These are phyloP conservation scores for Mythimna lalbum DNA, from an alignment of 2,888 invertebrate species.

Conservation along the genomic window DNA sequence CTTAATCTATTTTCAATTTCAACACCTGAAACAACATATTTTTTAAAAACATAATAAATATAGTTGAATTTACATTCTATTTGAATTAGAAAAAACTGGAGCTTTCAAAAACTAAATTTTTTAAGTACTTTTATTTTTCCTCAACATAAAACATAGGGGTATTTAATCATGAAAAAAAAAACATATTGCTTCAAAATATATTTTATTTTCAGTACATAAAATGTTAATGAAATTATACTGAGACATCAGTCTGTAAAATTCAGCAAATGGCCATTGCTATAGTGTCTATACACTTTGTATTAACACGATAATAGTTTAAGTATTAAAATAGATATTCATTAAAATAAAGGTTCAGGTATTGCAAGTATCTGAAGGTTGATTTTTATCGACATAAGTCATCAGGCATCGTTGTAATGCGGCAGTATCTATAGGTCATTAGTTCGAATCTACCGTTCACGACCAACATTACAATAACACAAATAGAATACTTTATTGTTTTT, in stretches of 20 bases:
- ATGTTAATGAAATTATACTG: background rate
- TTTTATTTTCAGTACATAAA: background rate
- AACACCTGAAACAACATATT: slow-evolving; percentile 34
- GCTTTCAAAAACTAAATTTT: background rate
- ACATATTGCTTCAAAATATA: background rate
- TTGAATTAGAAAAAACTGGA: background rate
- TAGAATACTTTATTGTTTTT: slow-evolving; percentile 34
- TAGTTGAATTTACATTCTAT: background rate
- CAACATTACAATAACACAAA: slow-evolving; percentile 47
- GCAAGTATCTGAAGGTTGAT: slow-evolving; percentile 69
- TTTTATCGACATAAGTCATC: slow-evolving; percentile 68
- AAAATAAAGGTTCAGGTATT: slow-evolving; percentile 65
- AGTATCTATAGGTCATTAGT: slow-evolving; percentile 69
- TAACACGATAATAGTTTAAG: slow-evolving; percentile 27
- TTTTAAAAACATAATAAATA: background rate
- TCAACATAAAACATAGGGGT: background rate
- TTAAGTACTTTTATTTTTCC: background rate
- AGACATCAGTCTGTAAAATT: background rate
- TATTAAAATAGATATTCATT: slow-evolving; percentile 62
- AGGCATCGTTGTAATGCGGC: slow-evolving; percentile 72
- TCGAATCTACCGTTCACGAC: slow-evolving; percentile 62
- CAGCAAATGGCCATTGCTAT: background rate
- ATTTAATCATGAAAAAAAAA: background rate
- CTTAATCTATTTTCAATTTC: slow-evolving; percentile 25
- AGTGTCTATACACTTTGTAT: background rate